These are phyloP conservation scores for Hippopotamus amphibius DNA, from an alignment of 2,113 vertebrate genomes.

Conservation along the genomic window DNA sequence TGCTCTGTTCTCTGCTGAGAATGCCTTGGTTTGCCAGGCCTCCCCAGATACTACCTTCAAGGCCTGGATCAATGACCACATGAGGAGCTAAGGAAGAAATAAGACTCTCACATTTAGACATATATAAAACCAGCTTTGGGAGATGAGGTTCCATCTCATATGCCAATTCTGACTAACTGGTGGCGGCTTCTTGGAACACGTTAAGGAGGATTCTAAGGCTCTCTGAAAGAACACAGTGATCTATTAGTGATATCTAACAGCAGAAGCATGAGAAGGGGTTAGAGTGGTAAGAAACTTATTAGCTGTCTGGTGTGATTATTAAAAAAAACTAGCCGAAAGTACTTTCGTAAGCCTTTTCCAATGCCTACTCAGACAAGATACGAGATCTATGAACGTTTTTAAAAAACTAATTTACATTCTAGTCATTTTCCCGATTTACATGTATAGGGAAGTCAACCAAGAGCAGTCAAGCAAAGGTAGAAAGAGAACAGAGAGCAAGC, in stretches of 20 bases:
- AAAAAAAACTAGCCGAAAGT: not conserved
- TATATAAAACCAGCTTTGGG: not conserved
- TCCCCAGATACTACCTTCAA: not conserved
- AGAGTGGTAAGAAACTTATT: not conserved
- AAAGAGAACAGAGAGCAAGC: not conserved
- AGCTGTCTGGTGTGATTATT: not conserved
- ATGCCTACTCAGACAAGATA: conserved; percentile 16
- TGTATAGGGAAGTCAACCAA: conserved; percentile 29
- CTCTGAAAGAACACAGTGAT: not conserved
- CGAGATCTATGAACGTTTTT: not conserved
- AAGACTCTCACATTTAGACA: not conserved
- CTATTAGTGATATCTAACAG: not conserved
- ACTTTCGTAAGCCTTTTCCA: conserved; percentile 36
- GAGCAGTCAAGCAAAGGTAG: not conserved
- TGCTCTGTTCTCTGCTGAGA: not conserved
- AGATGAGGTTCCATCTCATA: not conserved
- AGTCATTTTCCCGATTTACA: not conserved
- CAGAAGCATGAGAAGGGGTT: not conserved
- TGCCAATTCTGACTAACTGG: not conserved
- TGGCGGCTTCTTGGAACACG: not conserved
- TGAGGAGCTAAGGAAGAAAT: not conserved
- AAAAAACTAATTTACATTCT: not conserved
- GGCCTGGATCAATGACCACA: not conserved
- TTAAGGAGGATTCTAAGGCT: conserved; percentile 1
- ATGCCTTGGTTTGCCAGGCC: not conserved